Base-by-base conservation (phyloP, 2,113 vertebrate species). In the Lamprologus speciosus region DNA sequence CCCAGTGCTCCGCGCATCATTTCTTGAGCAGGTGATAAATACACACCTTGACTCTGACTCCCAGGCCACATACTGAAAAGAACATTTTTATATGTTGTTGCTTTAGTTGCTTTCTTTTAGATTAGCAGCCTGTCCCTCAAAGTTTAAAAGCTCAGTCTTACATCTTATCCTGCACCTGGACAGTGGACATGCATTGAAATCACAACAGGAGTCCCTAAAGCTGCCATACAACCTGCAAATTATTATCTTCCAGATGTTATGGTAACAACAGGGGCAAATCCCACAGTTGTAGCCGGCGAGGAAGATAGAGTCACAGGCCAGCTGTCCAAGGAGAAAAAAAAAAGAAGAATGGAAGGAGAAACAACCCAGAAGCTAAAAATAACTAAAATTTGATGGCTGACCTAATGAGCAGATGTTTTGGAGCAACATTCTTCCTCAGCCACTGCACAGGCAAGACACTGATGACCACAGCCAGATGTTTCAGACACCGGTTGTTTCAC, bases 371-470 rank as follows among this genome's bases (percentile, higher is more conserved):
- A 65, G 58, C 89, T 91, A 91, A 92, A 93, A 91, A 94, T 91
- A 91, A 40, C 78, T 17, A 8, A 16, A 8, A 86, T 90, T 55
- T 58, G 55, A 80, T 42, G 58, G 51, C 80, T 87, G 73, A 87
- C 85, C 79, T 82, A 54, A 92, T 91, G 87, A 94, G 83, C 92
- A 93, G 92, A 91, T 94, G 89, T 88, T 89, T 65, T 75, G 84
- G 33, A 92, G 78, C 37, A 89, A 81, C 35, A 84, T 82, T 50
- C 37, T 19, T 26, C 31, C 51, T 65, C 12, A 51, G 63, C 86
- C 63, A 73, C 45, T 82, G 63, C 40, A 80, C 40, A 51, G 81
- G 31, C 57, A 42, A n/a, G 75, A 37, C 80, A 75, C 85, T 63
- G 88, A 85, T 73, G 84, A 85, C 63, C 26, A 78, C 2, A 3